phyloP scores from a whole-genome alignment of 2,888 invertebrate genomes.

The Trisateles emortualis region DNA sequence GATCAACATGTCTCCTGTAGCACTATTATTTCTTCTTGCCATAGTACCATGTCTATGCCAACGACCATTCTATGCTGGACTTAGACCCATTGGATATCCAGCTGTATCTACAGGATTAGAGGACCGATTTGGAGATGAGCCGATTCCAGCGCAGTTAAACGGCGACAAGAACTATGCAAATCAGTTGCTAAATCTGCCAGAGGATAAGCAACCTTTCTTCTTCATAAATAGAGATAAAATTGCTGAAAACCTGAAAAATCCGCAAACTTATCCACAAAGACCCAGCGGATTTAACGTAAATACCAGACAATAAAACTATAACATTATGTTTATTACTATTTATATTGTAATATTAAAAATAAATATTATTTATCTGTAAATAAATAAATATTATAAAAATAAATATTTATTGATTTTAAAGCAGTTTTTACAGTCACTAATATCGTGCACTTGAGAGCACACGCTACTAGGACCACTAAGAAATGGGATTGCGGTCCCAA shows the following conservation, averaged over 20 bases:
- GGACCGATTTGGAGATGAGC: constrained; percentile 19
- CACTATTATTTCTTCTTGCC: constrained; percentile 13
- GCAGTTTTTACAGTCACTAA: no score
- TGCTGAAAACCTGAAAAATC: constrained; percentile 32
- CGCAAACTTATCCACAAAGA: constrained; percentile 33
- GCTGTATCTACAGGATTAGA: constrained; percentile 3
- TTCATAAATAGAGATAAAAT: constrained; percentile 56
- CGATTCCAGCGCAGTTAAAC: constrained; percentile 39
- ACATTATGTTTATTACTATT: not conserved
- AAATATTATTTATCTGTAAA: no score
- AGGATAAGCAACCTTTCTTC: constrained; percentile 37
- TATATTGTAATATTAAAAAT: no score
- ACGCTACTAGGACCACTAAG: no score
- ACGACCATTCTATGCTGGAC: constrained; percentile 85
- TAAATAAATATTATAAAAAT: no score
- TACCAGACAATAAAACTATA: not conserved
- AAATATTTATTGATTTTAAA: no score
- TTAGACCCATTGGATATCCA: constrained; percentile 37
- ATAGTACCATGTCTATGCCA: constrained; percentile 65
- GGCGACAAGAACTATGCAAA: constrained; percentile 56
- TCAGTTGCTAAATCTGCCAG: constrained; percentile 40
- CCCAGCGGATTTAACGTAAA: constrained; percentile 18
- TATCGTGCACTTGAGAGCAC: no score
- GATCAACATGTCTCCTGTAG: constrained; percentile 25
- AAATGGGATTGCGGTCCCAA: no score